A percentile compares a stretch with the other conserved stretches of the same genome.
phyloP scores from a whole-genome alignment of 2,888 invertebrate genomes.

The Callinectes sapidus region DNA sequence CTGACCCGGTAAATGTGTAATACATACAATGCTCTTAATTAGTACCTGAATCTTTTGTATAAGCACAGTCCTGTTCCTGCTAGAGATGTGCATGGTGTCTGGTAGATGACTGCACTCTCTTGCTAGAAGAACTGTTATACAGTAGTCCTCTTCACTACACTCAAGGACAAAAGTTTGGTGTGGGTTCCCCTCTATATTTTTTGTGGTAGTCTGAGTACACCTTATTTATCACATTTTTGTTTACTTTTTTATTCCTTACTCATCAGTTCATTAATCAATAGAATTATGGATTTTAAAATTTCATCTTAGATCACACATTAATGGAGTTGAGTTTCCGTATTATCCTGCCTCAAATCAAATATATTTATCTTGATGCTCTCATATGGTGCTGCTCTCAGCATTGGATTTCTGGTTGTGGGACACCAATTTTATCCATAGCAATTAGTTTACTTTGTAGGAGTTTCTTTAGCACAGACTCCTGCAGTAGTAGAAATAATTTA shows the following conservation, averaged over 20 bases:
- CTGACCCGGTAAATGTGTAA: slow-evolving; percentile 60
- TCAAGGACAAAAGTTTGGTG: neutral
- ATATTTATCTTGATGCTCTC: neutral
- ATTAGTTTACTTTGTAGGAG: neutral
- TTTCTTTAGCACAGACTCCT: neutral
- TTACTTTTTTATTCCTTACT: neutral
- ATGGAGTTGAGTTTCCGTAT: neutral
- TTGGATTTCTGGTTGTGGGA: neutral
- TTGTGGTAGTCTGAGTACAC: neutral
- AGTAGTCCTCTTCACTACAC: neutral
- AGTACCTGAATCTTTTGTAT: neutral
- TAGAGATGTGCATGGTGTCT: neutral
- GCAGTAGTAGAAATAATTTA: neutral
- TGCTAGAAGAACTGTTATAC: neutral
- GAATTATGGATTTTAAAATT: neutral
- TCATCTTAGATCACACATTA: neutral
- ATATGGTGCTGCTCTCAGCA: neutral
- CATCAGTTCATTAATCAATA: neutral
- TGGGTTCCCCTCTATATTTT: neutral
- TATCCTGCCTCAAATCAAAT: neutral
- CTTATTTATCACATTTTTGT: neutral
- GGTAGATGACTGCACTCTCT: neutral
- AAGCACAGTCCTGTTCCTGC: neutral
- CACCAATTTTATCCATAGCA: neutral
- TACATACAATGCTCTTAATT: neutral